Evolutionary conservation across 1,140 invertebrate genomes (phyloP).

Genomic region (Temnothorax curvispinosus): DNA sequence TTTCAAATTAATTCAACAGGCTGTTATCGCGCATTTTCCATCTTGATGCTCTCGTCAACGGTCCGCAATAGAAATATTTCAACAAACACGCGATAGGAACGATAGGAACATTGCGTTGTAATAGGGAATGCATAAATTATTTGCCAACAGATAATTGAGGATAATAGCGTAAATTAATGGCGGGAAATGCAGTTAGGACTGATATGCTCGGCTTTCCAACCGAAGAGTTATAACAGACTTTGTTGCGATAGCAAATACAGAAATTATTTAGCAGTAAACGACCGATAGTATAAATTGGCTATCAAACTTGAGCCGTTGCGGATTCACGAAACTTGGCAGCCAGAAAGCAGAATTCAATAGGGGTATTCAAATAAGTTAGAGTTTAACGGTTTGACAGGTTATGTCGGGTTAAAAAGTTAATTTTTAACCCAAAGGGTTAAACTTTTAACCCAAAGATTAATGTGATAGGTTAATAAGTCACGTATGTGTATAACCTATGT

Average conservation of each 20-base stretch:
- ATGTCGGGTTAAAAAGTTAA: too few species aligned
- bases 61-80: not conserved
- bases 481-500: too few species aligned
- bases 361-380: too few species aligned
- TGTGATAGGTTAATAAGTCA: too few species aligned
- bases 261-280: constrained; percentile 44
- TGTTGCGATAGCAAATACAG: constrained; percentile 1
- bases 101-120: not conserved
- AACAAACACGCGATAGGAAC: not conserved
- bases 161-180: not conserved
- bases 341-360: not conserved
- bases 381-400: too few species aligned
- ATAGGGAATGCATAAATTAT: not conserved
- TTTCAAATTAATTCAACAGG: not conserved
- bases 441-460: too few species aligned
- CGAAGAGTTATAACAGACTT: constrained; percentile 44
- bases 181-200: constrained; percentile 1
- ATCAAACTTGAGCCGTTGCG: constrained; percentile 46
- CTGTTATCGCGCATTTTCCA: not conserved
- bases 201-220: not conserved
- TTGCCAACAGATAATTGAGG: not conserved
- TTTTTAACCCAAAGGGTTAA: too few species aligned
- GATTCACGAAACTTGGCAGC: constrained; percentile 14
- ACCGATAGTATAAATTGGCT: constrained; percentile 45
- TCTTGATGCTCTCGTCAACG: not conserved